A percentile compares a stretch with the other conserved stretches of the same genome.
These are phyloP conservation scores for Drosophila picticornis DNA, from an alignment of 2,888 invertebrate genomes.

Conservation along the genomic window DNA sequence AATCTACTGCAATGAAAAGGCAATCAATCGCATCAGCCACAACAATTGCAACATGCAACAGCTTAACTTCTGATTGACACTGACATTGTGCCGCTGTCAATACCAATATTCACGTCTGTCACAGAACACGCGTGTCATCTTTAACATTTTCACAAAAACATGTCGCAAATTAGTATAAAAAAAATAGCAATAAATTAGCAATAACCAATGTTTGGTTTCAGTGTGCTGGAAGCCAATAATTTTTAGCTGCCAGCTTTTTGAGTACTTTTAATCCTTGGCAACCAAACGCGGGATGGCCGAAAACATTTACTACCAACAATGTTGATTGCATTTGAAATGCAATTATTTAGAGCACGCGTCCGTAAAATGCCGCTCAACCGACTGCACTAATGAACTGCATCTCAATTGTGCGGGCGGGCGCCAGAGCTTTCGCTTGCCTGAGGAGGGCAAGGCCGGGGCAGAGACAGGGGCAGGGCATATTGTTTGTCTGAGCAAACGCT, in stretches of 20 bases:
- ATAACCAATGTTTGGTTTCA: constrained; percentile 35
- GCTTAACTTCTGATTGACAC: constrained; percentile 79
- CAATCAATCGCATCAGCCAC: constrained; percentile 66
- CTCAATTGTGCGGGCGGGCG: constrained; percentile 24
- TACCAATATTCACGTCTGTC: constrained; percentile 44
- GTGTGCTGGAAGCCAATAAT: constrained; percentile 40
- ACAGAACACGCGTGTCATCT: constrained; percentile 25
- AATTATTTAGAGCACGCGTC: constrained; percentile 78
- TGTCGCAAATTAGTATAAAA: constrained; percentile 47
- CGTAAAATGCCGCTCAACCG: constrained; percentile 78
- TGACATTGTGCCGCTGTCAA: constrained; percentile 69
- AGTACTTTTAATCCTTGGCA: constrained; percentile 48
- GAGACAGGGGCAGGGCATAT: neutral
- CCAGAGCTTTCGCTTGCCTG: neutral
- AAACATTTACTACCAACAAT: constrained; percentile 45
- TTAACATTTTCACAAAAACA: constrained; percentile 19
- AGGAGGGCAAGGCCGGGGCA: neutral
- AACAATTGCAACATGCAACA: constrained; percentile 40
- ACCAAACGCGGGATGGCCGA: constrained; percentile 32
- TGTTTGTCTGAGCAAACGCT: constrained; percentile 25
- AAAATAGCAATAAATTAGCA: constrained; percentile 59
- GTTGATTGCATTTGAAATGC: constrained; percentile 80
- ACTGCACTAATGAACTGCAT: constrained; percentile 77
- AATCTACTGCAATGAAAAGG: constrained; percentile 73
- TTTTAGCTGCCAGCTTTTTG: constrained; percentile 24